These are phyloP conservation scores for Phataginus tetradactyla DNA, from an alignment of 2,797 vertebrate genomes.

Conservation along the genomic window DNA sequence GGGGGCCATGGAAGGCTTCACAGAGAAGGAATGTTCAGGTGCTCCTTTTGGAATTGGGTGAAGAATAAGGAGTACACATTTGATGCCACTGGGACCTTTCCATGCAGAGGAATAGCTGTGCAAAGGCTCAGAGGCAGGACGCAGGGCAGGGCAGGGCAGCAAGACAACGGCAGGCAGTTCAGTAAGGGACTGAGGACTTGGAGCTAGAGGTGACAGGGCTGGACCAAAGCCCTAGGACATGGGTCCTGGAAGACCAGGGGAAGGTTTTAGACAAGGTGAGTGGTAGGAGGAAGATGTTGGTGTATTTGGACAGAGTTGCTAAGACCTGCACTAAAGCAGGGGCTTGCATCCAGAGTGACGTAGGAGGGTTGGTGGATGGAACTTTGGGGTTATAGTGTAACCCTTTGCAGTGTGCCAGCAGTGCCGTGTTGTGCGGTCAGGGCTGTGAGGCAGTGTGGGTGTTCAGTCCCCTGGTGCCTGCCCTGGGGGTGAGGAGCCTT, in stretches of 20 bases:
- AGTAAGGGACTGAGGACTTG: not conserved
- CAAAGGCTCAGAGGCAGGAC: not conserved
- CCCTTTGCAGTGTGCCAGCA: not conserved
- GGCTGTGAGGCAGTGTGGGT: not conserved
- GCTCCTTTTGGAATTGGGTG: conserved; percentile 4
- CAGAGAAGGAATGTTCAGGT: not conserved
- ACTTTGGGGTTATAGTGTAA: not conserved
- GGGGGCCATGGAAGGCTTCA: not conserved
- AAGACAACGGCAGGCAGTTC: not conserved
- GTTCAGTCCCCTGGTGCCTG: not conserved
- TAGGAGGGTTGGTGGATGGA: not conserved
- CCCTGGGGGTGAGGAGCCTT: not conserved
- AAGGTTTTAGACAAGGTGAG: not conserved
- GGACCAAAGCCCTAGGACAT: not conserved
- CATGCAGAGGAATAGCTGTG: not conserved
- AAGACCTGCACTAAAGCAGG: not conserved
- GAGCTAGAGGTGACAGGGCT: not conserved
- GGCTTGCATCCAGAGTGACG: not conserved
- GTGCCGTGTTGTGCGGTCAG: not conserved
- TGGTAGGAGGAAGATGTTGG: not conserved
- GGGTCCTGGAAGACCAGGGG: not conserved
- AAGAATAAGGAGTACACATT: not conserved
- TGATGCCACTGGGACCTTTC: not conserved
- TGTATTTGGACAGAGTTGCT: not conserved
- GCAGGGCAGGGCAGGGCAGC: not conserved